Percentiles rank a stretch among this genome's conserved stretches.
phyloP scores from a whole-genome alignment of 2,113 vertebrate genomes.

The Oplegnathus fasciatus region DNA sequence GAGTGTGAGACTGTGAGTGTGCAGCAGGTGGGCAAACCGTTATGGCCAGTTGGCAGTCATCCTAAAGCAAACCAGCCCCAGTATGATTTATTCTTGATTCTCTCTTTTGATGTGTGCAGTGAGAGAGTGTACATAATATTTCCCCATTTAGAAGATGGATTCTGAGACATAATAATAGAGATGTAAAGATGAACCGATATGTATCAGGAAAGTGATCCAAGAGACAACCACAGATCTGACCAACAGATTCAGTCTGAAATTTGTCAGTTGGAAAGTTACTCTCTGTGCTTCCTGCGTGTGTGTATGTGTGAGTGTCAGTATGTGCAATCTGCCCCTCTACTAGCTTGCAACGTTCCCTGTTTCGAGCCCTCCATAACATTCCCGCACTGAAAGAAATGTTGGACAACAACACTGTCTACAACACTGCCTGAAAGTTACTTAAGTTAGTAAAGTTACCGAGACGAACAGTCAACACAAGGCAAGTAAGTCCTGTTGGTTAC shows the following conservation, averaged over 20 bases:
- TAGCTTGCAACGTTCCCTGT: neutral
- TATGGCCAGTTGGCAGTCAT: conserved; percentile 26
- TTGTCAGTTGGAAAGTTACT: neutral
- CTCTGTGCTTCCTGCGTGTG: neutral
- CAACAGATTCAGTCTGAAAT: neutral
- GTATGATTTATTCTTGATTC: neutral
- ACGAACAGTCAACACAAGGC: too few species aligned
- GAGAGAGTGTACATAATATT: neutral
- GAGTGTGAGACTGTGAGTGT: conserved; percentile 16
- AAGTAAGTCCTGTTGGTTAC: too few species aligned
- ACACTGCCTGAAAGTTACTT: too few species aligned
- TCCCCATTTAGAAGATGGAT: neutral
- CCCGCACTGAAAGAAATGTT: neutral
- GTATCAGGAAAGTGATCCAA: too few species aligned
- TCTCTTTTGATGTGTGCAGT: neutral
- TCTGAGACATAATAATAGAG: neutral
- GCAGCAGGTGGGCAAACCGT: conserved; percentile 48
- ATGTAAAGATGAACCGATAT: neutral
- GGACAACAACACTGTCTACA: neutral
- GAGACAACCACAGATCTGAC: neutral
- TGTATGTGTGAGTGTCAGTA: neutral
- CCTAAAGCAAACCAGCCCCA: conserved; percentile 18
- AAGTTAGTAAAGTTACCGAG: too few species aligned
- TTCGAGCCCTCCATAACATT: neutral
- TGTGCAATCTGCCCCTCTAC: neutral